A percentile compares a stretch with the other conserved stretches of the same genome.
phyloP scores from a whole-genome alignment of 2,888 invertebrate genomes.

The Sabatieria punctata region DNA sequence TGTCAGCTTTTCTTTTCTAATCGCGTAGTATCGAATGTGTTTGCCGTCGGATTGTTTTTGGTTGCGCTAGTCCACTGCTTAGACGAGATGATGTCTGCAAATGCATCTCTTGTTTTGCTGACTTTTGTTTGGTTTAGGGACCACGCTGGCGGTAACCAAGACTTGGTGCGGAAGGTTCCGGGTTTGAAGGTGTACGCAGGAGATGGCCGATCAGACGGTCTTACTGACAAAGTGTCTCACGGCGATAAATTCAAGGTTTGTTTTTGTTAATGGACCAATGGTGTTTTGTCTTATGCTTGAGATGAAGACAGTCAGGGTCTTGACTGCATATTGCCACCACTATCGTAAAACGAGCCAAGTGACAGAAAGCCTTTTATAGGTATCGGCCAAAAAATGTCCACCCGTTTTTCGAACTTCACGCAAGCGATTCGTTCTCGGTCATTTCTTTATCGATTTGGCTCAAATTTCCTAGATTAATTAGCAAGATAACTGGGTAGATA shows the following conservation, averaged over 20 bases:
- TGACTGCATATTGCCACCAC: neutral
- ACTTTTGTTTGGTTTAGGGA: constrained; percentile 45
- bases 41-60: constrained; percentile 2
- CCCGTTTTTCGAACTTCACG: too few relatives aligned
- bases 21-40: neutral
- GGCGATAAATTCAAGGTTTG: constrained; percentile 48
- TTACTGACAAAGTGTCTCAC: constrained; percentile 57
- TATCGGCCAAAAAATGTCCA: too few relatives aligned
- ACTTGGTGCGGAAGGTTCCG: constrained; percentile 41
- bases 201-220: constrained; percentile 51
- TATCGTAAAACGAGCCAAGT: too few relatives aligned
- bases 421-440: too few relatives aligned
- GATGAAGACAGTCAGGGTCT: neutral
- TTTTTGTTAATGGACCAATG: neutral
- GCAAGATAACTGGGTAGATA: too few relatives aligned
- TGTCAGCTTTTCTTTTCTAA: constrained; percentile 11
- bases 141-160: constrained; percentile 81
- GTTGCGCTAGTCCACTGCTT: neutral
- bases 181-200: constrained; percentile 36
- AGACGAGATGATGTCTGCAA: neutral
- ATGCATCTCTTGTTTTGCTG: neutral
- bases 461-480: too few relatives aligned
- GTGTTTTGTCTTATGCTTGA: constrained; percentile 3
- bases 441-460: too few relatives aligned
- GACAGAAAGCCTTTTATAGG: too few relatives aligned